Base-by-base conservation (phyloP, 2,113 vertebrate species). In the Mustela lutreola region DNA sequence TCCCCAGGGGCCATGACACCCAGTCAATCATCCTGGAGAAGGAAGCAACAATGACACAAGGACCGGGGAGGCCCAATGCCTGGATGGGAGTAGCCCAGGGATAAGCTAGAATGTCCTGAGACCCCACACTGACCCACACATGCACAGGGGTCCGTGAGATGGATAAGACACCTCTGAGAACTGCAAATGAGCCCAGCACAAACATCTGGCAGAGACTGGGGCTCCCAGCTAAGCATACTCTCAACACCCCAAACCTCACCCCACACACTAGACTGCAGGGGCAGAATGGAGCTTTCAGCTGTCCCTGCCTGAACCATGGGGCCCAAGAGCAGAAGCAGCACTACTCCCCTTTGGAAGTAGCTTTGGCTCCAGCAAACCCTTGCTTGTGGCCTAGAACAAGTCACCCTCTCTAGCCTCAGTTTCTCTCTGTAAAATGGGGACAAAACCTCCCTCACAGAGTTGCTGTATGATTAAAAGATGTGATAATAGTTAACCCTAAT, bases 1-100 rank as follows among this genome's bases (percentile, higher is more conserved):
- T 99, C 60, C 99, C 99, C 95, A 99, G 89, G 26, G 99, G 99
- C 99, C 99, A 99, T 1, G 99, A 99, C 76, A 99, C 98, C 99
- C 99, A 99, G 95, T 99, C 99, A 2, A 99, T 99, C 99, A 99
- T 99, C 97, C 99, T 99, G 98, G 92, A 36, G 71, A 96, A 60
- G 80, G 58, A 19, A 86, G 14, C 22, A 28, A 95, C 42, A 45
- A 89, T 97, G 91, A 97, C 78, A 45, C 80, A 88, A 80, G 86
- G 82, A 82, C 67, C 2, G 6, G 67, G 42, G 65, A 71, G 31
- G 45, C 80, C 56, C 94, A 71, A 65, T 16, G 50, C 71, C 65
- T 19, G 65, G 18, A 45, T 28, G 33, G 73, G 22, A 39, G 21
- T 19, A 71, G 63, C 36, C 6, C n/a, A 8, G 63, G 50, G 60